Evolutionary conservation across 2,797 vertebrate species (phyloP).

Genomic region (Hephaestus fuliginosus): DNA sequence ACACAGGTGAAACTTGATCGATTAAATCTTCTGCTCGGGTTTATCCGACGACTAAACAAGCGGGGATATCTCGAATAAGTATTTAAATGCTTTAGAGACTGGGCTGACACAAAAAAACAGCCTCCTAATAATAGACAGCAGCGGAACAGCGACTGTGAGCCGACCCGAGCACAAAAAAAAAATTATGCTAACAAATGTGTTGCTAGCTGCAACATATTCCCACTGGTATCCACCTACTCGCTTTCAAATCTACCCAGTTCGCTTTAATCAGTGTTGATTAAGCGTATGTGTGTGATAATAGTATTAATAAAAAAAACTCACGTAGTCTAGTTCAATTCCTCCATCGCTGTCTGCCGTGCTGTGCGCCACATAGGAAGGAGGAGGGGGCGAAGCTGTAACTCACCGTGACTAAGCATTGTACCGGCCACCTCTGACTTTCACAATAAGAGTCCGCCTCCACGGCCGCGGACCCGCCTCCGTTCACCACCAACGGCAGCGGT

Average conservation of each 20-base stretch:
- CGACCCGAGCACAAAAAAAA: constrained; percentile 32
- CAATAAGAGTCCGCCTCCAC: constrained; percentile 83
- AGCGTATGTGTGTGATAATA: constrained; percentile 4
- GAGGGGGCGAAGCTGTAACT: constrained; percentile 83
- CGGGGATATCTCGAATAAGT: constrained; percentile 25
- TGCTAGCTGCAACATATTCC: background rate
- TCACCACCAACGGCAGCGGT: background rate
- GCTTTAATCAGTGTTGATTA: background rate
- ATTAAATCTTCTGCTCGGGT: background rate
- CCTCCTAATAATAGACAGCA: constrained; percentile 69
- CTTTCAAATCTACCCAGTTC: background rate
- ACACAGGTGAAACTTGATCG: constrained; percentile 3
- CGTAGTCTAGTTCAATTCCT: constrained; percentile 66
- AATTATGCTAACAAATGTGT: constrained; percentile 50
- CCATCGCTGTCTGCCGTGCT: constrained; percentile 74
- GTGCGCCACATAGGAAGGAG: constrained; percentile 73
- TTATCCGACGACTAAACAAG: background rate
- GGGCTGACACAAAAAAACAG: constrained; percentile 63
- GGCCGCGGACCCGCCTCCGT: constrained; percentile 15
- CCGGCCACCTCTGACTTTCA: constrained; percentile 81
- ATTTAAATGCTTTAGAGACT: constrained; percentile 59
- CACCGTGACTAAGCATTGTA: constrained; percentile 94
- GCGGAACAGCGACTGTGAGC: constrained; percentile 48
- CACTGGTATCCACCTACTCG: background rate
- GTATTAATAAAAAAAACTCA: constrained; percentile 62